Evolutionary conservation across 2,797 vertebrate species (phyloP), one percentile per base, ranked within the genome.

Genomic region (Darevskia mixta): DNA sequence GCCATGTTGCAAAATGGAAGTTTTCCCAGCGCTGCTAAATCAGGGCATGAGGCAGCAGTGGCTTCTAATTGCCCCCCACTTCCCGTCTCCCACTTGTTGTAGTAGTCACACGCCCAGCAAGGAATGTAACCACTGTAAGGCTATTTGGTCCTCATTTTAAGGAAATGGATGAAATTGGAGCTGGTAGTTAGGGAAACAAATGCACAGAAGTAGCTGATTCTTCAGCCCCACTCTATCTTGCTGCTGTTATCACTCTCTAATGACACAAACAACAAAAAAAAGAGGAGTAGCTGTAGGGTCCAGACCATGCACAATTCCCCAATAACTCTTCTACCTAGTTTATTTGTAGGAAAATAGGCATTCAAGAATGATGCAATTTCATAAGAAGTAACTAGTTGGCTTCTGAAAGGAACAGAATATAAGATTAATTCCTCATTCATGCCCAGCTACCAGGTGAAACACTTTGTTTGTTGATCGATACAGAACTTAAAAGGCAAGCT

Each of bases 401-500:
- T 75, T 25, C 38, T 35, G 58, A 29, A 82, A 87, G 82, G 8
- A 41, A 18, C 27, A 86, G 82, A 81, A 89, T 79, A 23, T 29
- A 58, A 20, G n/a, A 72, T 67, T 27, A 38, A n/a, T 38, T 90
- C 79, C 0, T 72, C 38, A 6, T 35, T 67, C 20, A n/a, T 35
- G 2, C 32, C 27, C 27, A 38, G 38, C 35, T 29, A 55, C 35
- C 15, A 6, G 0, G 55, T 58, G 27, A 71, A 86, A 64, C 4
- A n/a, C 17, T 64, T 64, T 23, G 27, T 61, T 61, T 58, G 27
- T 38, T 1, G 86, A 91, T 93, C 71, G 0, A 90, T 90, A 88
- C 29, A 10, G 86, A 29, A 61, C 0, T 38, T 78, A 45, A 85
- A 77, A 85, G 8, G 67, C 0, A 89, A 76, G 0, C 3, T 15